Percentiles rank a stretch among this genome's conserved stretches.
Conservation (phyloP, 2,888 invertebrate species). For the Ormyrus pomaceus region DNA sequence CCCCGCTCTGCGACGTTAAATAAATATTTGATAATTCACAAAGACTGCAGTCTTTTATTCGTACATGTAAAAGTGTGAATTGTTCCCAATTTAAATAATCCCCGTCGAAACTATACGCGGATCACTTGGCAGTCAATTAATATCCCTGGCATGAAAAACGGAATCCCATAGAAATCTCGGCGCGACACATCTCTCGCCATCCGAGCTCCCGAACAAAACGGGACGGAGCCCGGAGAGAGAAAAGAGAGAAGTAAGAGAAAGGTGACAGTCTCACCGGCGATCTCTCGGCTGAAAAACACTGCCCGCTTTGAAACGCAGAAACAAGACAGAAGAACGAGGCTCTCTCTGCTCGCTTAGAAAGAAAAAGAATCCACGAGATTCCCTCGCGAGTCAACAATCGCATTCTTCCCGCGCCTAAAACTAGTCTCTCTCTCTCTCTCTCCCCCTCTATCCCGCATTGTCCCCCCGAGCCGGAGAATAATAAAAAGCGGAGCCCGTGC, state of each 20-base stretch:
- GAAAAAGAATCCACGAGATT: slow-evolving; percentile 51
- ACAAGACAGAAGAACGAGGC: slow-evolving; percentile 1
- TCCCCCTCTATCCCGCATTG: slow-evolving; percentile 6
- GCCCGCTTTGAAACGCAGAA: slow-evolving; percentile 5
- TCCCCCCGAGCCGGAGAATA: slow-evolving; percentile 32
- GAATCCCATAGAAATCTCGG: too few species aligned
- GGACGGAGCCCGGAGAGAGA: background rate
- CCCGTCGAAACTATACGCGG: too few species aligned
- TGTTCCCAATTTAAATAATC: too few species aligned
- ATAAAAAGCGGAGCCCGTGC: slow-evolving; percentile 29
- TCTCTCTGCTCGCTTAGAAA: background rate
- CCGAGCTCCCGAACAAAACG: too few species aligned
- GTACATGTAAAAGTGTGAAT: too few species aligned
- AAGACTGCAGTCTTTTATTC: too few species aligned
- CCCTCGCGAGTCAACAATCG: slow-evolving; percentile 55
- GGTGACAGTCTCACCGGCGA: slow-evolving; percentile 14
- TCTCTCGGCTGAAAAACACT: background rate
- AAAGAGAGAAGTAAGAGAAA: slow-evolving; percentile 18
- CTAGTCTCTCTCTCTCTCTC: slow-evolving; percentile 45
- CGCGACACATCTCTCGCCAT: background rate
- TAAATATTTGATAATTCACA: too few species aligned
- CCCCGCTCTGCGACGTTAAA: too few species aligned
- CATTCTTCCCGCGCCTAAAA: slow-evolving; percentile 55
- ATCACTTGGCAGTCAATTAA: too few species aligned
- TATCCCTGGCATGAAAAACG: too few species aligned